Conservation (phyloP, 2,888 invertebrate species). For the Orthonevra nobilis region DNA sequence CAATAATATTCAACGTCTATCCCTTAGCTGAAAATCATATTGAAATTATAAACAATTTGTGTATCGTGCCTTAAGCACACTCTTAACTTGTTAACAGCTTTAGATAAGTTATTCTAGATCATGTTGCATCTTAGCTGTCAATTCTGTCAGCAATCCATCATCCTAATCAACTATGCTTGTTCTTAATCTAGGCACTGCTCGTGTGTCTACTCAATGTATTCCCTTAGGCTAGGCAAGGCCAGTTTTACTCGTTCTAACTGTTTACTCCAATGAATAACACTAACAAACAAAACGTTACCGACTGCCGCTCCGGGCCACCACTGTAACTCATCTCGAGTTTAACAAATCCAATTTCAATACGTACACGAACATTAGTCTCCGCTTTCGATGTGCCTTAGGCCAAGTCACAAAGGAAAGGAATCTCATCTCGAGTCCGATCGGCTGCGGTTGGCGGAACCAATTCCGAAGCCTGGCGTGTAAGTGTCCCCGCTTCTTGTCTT, state of each 20-base stretch:
- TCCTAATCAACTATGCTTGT: no score
- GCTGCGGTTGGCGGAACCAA: constrained; percentile 42
- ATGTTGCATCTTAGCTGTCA: no score
- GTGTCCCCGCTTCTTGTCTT: constrained; percentile 57
- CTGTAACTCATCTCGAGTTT: constrained; percentile 27
- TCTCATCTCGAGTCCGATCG: background rate
- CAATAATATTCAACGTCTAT: no score
- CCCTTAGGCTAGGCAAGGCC: background rate
- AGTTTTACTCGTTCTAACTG: constrained; percentile 3
- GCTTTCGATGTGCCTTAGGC: constrained; percentile 18
- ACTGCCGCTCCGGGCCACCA: constrained; percentile 31
- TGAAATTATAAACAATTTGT: no score
- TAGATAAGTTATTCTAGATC: no score
- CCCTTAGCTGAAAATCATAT: no score
- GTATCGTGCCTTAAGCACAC: no score
- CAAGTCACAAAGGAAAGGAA: constrained; percentile 23
- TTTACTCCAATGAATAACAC: constrained; percentile 34
- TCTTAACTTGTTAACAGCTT: no score
- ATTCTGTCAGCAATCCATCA: no score
- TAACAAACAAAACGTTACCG: constrained; percentile 35
- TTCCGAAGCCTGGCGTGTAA: constrained; percentile 45
- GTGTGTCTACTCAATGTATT: no score
- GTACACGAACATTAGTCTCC: constrained; percentile 17
- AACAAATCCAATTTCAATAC: constrained; percentile 42
- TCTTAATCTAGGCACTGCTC: background rate